Evolutionary conservation across 1,140 invertebrate species (phyloP), one percentile per base, ranked within the genome.

Genomic region (Harpegnathos saltator): DNA sequence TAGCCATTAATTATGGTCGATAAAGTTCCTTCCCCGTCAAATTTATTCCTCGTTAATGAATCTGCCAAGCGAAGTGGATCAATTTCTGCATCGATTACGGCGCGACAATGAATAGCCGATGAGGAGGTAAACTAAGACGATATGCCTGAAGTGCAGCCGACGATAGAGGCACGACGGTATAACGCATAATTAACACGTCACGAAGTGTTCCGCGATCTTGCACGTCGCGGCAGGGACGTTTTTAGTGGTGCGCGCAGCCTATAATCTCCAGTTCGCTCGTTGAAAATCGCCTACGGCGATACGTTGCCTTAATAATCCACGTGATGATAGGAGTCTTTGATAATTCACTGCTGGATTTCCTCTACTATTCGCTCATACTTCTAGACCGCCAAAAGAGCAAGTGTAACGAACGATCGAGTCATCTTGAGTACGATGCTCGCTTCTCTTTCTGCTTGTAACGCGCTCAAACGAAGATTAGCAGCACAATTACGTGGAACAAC

Each of bases 131-230:
- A 80, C 75, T 59, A 69, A 69, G 75, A 80, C 65, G 65, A 29
- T 78, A 69, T 33, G 58, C 74, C 61, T 77, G 44, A 74, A 81
- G 68, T 17, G 38, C 15, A 61, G 54, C 56, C 38, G 66, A 38
- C 29, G 58, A 24, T 44, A 44, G 54, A 81, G 33, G 50, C 62
- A 56, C 48, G 82, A 29, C 44, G 38, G 74, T 63, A 54, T 52
- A 78, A 66, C 82, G 52, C 82, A 84, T 88, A 90, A 89, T 91
- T 91, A 90, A 88, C 89, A 89, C 86, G 78, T 86, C 85, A 82
- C 72, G 78, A 85, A 81, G 77, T 72, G 66, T 86, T 82, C 56
- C 86, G 61, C 73, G 82, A 88, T 85, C 65, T 73, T 48, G 73
- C 78, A 75, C 78, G 80, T 72, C 52, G 63, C 26, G 38, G 71